These are phyloP conservation scores for Dendropsophus ebraccatus DNA, from an alignment of 2,113 vertebrate genomes.

Conservation along the genomic window DNA sequence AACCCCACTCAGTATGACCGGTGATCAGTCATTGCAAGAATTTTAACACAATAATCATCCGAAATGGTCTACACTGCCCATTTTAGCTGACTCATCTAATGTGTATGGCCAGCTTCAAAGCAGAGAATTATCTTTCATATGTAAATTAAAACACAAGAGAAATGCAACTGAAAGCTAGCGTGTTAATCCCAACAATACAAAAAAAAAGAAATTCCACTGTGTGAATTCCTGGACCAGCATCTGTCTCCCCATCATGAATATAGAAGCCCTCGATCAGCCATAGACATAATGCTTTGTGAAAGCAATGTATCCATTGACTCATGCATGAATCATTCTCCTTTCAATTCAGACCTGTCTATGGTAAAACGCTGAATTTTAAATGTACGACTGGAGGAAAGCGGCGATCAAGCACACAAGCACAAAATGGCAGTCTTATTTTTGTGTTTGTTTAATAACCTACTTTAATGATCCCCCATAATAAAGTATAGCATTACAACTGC, in stretches of 20 bases:
- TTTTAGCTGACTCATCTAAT: background rate
- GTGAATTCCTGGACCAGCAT: constrained; percentile 5
- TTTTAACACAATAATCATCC: background rate
- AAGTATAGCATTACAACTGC: background rate
- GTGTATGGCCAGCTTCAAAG: background rate
- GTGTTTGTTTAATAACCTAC: background rate
- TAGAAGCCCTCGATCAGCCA: constrained; percentile 1
- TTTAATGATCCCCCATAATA: background rate
- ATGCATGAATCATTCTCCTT: constrained; percentile 33
- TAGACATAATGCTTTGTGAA: constrained; percentile 30
- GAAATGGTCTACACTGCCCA: background rate
- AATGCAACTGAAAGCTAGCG: background rate
- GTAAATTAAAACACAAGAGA: background rate
- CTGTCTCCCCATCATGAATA: constrained; percentile 33
- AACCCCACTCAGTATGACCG: background rate
- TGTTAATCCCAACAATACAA: background rate
- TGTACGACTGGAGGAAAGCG: background rate
- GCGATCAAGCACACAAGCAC: background rate
- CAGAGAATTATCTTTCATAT: background rate
- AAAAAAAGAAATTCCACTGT: constrained; percentile 9
- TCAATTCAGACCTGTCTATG: constrained; percentile 19
- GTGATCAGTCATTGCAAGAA: background rate
- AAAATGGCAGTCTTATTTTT: too few relatives aligned
- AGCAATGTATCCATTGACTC: constrained; percentile 31
- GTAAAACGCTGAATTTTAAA: background rate